Base-by-base conservation (phyloP, 1,140 invertebrate genomes). In the Nebria ingens region DNA sequence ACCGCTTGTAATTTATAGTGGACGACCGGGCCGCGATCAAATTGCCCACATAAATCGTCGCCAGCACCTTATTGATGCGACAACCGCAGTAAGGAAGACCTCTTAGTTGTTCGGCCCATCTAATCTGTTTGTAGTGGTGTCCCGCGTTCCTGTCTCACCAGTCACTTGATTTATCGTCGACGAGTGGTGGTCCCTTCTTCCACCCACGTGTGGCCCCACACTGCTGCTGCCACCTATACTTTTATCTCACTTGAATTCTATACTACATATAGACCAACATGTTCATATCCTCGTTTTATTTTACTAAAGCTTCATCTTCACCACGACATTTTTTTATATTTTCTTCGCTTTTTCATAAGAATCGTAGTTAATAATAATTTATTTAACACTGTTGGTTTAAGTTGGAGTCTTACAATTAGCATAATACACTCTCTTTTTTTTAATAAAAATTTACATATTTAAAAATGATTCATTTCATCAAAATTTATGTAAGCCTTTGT, bases 11-110 rank as follows among this genome's bases (percentile, higher is more conserved):
- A 50, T 21, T 52, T 51, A 52, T 51, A 34, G 23, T 51, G 52
- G 45, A 51, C 57, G 57, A 34, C 45, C 45, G 57, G 53, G 53
- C 29, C 51, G 45, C 55, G 59, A 60, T 63, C 60, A 61, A 62
- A 63, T 62, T 63, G 60, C 60, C 58, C 58, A 59, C 60, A 63
- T 63, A 63, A 63, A 63, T 63, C 62, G 59, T 57, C 54, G 50
- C 49, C 56, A 54, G 56, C 62, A 63, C 59, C 62, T 63, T 63
- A 63, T 63, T 63, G 62, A 59, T 61, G 57, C 59, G 59, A 63
- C 60, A 63, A 57, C 61, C 52, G 22, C 52, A 53, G 52, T 23
- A 53, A 29, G 52, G 22, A 22, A 53, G 22, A 53, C 52, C 52
- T 53, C 52, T 25, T 25, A 53, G 52, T 53, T 53, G 50, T 51